Evolutionary conservation across 2,888 invertebrate genomes (phyloP), one percentile per base, ranked within the genome.

Genomic region (Idaea dimidiata): DNA sequence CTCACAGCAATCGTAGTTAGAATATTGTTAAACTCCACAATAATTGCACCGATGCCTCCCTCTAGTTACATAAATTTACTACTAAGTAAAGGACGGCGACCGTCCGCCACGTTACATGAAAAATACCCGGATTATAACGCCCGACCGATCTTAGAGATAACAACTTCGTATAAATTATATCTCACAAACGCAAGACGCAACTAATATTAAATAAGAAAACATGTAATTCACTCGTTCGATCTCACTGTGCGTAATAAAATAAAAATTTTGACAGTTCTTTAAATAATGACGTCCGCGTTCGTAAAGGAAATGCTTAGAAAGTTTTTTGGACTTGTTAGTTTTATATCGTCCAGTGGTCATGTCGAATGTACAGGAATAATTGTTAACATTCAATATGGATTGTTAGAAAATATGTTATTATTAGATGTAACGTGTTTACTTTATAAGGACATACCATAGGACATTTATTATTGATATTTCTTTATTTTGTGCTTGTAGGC

Each of bases 161-260:
- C 82, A 74, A 76, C 82, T 84, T 83, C 85, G 87, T 86, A 92
- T 92, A 92, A 92, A 91, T 92, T 91, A 92, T 88, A 92, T 88
- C 81, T 72, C 75, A 89, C 89, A 88, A 88, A 88, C 86, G 88
- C 84, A 87, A 87, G 87, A 85, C 84, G 86, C 89, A 82, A 86
- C 91, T 91, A 86, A 91, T 90, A 91, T 91, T 90, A 90, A 91
- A 92, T 91, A 91, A 88, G 89, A 90, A 90, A 88, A 82, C 91
- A 84, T 91, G 90, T 92, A 91, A 91, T 91, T 91, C 92, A 89
- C 89, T 81, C 80, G 81, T 78, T 83, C 80, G 89, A 86, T 89
- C 89, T 81, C 83, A 84, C 79, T 77, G 72, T 77, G 79, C 79
- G 85, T 80, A 87, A 90, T 91, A 91, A 91, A 91, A 87, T 91